Conservation (phyloP, 2,888 invertebrate species). For the Clitarchus hookeri region DNA sequence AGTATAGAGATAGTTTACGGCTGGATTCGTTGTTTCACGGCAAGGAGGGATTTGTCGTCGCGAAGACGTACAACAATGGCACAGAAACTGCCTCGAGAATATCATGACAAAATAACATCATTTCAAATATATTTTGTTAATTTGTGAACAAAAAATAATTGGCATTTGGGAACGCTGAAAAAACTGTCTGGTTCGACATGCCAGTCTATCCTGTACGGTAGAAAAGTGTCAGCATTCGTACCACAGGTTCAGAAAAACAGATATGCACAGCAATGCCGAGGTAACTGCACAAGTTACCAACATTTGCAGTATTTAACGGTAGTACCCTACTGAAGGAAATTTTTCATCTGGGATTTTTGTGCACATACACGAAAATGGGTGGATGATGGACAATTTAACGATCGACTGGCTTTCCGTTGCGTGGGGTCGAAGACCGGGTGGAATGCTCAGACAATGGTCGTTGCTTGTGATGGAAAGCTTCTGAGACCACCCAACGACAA, state of each 20-base stretch:
- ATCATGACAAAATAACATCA: not conserved
- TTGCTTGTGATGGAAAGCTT: conserved; percentile 28
- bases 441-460: not conserved
- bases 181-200: conserved; percentile 32
- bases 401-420: conserved; percentile 29
- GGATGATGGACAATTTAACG: conserved; percentile 30
- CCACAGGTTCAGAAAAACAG: conserved; percentile 30
- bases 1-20: not conserved
- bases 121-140: not conserved
- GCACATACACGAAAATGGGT: conserved; percentile 30
- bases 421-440: conserved; percentile 27
- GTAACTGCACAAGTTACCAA: conserved; percentile 27
- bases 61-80: not conserved
- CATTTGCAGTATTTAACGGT: conserved; percentile 19
- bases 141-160: conserved; percentile 12
- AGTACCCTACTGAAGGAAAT: conserved; percentile 25
- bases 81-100: conserved; percentile 12
- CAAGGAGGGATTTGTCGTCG: not conserved
- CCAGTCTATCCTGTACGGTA: conserved; percentile 20
- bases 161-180: conserved; percentile 31
- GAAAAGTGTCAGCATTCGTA: not conserved
- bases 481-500: not conserved
- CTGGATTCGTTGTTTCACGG: not conserved
- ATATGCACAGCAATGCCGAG: conserved; percentile 28
- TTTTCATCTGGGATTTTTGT: conserved; percentile 17